These are phyloP conservation scores for Cyanocitta stelleri DNA, from an alignment of 2,113 vertebrate species.

Conservation along the genomic window DNA sequence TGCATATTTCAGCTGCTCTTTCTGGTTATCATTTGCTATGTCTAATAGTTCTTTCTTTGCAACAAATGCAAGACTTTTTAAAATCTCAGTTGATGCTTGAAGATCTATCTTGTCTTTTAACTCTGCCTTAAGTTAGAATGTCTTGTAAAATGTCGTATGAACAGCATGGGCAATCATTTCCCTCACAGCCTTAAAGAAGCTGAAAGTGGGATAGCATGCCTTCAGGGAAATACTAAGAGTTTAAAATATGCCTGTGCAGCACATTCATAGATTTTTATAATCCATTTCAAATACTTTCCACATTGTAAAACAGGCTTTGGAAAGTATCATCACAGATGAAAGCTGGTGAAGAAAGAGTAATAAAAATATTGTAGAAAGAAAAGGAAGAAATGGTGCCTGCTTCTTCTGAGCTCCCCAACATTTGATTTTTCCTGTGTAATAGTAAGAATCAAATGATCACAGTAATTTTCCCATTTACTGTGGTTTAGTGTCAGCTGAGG, in stretches of 20 bases:
- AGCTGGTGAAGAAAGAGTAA: slow-evolving; percentile 44
- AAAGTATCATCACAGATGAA: slow-evolving; percentile 43
- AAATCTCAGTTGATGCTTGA: background rate
- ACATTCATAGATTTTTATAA: slow-evolving; percentile 51
- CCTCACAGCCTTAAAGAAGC: slow-evolving; percentile 8
- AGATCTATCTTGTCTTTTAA: background rate
- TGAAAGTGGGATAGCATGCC: background rate
- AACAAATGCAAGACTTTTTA: background rate
- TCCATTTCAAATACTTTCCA: slow-evolving; percentile 48
- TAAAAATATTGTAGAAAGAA: slow-evolving; percentile 32
- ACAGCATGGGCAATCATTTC: background rate
- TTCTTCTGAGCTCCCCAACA: slow-evolving; percentile 28
- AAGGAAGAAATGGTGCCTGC: slow-evolving; percentile 12
- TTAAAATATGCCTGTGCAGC: slow-evolving; percentile 37
- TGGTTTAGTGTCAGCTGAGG: slow-evolving; percentile 6
- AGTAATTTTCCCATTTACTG: slow-evolving; percentile 36
- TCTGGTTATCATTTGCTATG: background rate
- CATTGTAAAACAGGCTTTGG: slow-evolving; percentile 45
- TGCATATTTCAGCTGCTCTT: background rate
- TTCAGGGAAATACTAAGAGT: slow-evolving; percentile 31
- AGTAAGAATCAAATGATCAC: slow-evolving; percentile 3
- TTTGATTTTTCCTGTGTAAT: slow-evolving; percentile 37
- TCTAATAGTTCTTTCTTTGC: background rate
- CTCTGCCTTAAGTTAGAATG: background rate
- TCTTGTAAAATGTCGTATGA: background rate